These are phyloP conservation scores for Eremophila alpestris DNA, from an alignment of 2,797 vertebrate species.

Conservation along the genomic window DNA sequence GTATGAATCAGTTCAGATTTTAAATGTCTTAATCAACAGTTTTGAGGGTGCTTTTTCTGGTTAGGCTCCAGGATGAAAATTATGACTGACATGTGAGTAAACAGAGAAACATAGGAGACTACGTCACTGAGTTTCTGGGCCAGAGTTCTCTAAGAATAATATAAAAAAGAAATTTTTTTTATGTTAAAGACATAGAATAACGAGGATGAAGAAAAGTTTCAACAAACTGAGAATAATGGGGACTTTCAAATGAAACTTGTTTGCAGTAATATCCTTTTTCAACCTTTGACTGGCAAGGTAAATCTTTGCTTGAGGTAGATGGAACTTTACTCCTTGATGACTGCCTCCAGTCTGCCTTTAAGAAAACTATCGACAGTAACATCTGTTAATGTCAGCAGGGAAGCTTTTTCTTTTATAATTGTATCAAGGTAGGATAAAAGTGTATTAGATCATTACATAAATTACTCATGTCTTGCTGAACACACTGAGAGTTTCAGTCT, in stretches of 20 bases:
- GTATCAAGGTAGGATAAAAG: conserved; percentile 48
- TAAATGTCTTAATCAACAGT: background rate
- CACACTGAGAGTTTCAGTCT: background rate
- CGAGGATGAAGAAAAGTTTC: background rate
- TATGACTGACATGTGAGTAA: background rate
- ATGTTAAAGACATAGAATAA: background rate
- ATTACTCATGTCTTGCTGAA: conserved; percentile 14
- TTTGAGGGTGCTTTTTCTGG: background rate
- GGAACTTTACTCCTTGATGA: conserved; percentile 7
- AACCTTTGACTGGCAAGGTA: conserved; percentile 11
- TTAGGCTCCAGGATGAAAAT: background rate
- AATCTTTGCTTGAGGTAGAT: background rate
- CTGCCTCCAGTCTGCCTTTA: background rate
- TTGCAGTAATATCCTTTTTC: background rate
- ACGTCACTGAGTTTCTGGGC: background rate
- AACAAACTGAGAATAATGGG: background rate
- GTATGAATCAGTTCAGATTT: background rate
- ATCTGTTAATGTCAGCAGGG: conserved; percentile 34
- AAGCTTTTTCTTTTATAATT: conserved; percentile 37
- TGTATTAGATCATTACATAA: conserved; percentile 24
- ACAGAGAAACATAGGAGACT: background rate
- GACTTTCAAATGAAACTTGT: background rate
- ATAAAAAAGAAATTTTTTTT: background rate
- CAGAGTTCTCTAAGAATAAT: background rate
- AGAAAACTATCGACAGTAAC: conserved; percentile 16